Conservation (phyloP, 2,797 vertebrate species). For the Capromys pilorides region DNA sequence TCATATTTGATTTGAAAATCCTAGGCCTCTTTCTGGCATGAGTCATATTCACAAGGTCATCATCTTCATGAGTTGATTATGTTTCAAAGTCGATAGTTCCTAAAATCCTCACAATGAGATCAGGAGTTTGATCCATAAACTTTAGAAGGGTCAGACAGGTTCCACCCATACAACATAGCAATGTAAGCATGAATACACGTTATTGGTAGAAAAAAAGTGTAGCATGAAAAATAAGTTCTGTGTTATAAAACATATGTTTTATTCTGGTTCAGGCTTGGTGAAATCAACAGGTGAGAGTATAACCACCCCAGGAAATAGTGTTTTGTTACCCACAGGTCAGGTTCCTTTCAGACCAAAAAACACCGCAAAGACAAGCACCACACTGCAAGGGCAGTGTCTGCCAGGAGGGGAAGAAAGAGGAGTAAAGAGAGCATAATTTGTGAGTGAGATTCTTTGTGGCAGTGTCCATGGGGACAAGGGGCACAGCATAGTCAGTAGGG, state of each 20-base stretch:
- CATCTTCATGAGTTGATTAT: background rate
- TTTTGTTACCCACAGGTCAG: background rate
- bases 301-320: background rate
- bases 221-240: background rate
- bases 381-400: accelerated
- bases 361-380: background rate
- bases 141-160: background rate
- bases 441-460: background rate
- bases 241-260: background rate
- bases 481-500: background rate
- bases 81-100: background rate
- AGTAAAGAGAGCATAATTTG: background rate
- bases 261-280: background rate
- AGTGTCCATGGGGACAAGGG: background rate
- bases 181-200: background rate
- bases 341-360: accelerated
- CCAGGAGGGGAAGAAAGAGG: background rate
- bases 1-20: background rate
- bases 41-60: background rate
- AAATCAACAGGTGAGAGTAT: background rate
- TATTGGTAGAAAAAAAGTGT: background rate
- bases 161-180: background rate
- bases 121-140: background rate
- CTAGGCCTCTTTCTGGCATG: background rate
- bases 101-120: background rate